phyloP scores from a whole-genome alignment of 1,140 invertebrate genomes.

The Oedothorax gibbosus region DNA sequence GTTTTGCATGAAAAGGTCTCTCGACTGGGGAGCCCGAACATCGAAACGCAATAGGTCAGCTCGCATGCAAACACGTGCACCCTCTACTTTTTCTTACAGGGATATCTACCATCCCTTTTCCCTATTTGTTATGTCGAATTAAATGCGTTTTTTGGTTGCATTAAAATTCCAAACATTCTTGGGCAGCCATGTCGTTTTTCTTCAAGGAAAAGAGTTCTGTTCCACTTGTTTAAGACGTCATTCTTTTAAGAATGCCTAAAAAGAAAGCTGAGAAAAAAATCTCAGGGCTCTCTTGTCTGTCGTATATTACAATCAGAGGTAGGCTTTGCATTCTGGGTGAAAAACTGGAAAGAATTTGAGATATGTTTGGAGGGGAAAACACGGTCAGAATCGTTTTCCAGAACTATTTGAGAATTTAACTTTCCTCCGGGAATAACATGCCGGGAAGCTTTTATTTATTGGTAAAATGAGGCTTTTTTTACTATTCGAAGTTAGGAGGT shows the following conservation, averaged over 20 bases:
- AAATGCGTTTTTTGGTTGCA: constrained; percentile 56
- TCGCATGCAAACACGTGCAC: constrained; percentile 52
- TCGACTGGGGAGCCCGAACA: constrained; percentile 42
- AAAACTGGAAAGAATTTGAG: constrained; percentile 48
- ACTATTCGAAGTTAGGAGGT: too few relatives aligned
- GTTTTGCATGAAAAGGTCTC: constrained; percentile 58
- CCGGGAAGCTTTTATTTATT: too few relatives aligned
- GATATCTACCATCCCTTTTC: constrained; percentile 25
- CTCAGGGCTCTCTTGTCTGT: constrained; percentile 38
- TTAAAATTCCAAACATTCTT: constrained; percentile 57
- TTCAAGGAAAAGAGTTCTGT: constrained; percentile 36
- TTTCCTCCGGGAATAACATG: too few relatives aligned
- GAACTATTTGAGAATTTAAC: constrained; percentile 7
- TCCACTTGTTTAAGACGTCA: constrained; percentile 57
- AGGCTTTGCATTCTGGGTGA: constrained; percentile 9
- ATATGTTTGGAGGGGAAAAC: constrained; percentile 37
- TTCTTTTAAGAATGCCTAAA: constrained; percentile 40
- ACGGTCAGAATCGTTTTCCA: not conserved
- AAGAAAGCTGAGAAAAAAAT: constrained; percentile 35
- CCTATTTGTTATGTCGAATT: constrained; percentile 47
- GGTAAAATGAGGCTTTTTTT: too few relatives aligned
- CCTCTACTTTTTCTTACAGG: constrained; percentile 28
- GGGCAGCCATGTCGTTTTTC: constrained; percentile 41
- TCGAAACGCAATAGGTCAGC: constrained; percentile 59
- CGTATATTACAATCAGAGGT: constrained; percentile 58